Base-by-base conservation (phyloP, 2,888 invertebrate species). In the Pogonocherus hispidulus region DNA sequence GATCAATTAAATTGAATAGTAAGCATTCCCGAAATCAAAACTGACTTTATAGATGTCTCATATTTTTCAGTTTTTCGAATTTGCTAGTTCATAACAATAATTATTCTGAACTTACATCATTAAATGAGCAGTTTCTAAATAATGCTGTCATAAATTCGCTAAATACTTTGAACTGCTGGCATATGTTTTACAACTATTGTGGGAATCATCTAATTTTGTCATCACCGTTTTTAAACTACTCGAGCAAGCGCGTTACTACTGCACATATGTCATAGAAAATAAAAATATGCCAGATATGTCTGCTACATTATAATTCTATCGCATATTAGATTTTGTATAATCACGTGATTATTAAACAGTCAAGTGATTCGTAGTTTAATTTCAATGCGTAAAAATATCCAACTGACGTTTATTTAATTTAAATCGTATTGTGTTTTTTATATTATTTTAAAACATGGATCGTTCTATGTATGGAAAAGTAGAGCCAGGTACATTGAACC, bases 381-480 rank as follows among this genome's bases (percentile, higher is more conserved):
- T 41, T 49, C 35, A 63, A 27, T 47, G 64, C 59, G n/a, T 55
- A 37, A 56, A 14, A 46, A 44, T 37, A n/a, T n/a, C n/a, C n/a
- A 14, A 14, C 41, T 69, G 73, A 73, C 73, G 70, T 60, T 32
- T 54, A 62, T 76, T 79, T 41, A 18, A 44, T 44, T 22, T n/a
- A n/a, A n/a, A n/a, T n/a, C n/a, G 16, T 14, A 27, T 65, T 37
- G 46, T 49, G 59, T 54, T 46, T 46, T 54, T 35, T 63, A 70
- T 63, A 64, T 65, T 22, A n/a, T 54, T 44, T 49, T 47, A 14
- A 44, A 37, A 54, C 19, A 94, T 95, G 95, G 95, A 95, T 90
- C 90, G 95, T 84, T 93, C 94, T 85, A 95, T 94, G 94, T 95
- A 95, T 85, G 95, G 95, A 77, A 94, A 94, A 88, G 90, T 94